Evolutionary conservation across 2,888 invertebrate species (phyloP), one percentile per base, ranked within the genome.

Genomic region (Erpobdella octoculata): DNA sequence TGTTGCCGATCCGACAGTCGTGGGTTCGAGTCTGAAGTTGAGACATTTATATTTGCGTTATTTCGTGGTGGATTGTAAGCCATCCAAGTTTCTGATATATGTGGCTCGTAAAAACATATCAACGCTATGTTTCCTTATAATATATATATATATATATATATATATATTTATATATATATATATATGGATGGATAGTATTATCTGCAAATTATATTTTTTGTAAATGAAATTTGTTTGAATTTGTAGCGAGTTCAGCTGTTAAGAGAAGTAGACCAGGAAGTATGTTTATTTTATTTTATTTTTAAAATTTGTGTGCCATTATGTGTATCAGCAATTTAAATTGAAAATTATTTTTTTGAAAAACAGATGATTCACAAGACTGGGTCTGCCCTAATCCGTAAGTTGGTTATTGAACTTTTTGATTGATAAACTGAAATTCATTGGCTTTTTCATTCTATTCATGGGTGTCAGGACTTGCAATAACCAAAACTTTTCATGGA

Each of bases 401-500:
- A 70, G 62, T 62, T n/a, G 12, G 12, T 4, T 6, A 4, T 1
- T 58, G n/a, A 18, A 21, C 28, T 25, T 8, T 21, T 18, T 31
- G 6, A 36, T 2, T 58, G 18, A 18, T 5, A 21, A 25, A 25
- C 48, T 68, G 9, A 12, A 2, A 68, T 35, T 28, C 21, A 41
- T 41, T 12, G 9, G 31, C n/a, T 62, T 4, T 5, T 21, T 28
- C 15, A 33, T 62, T 35, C 8, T n/a, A 1, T n/a, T 62, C 4
- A 31, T 62, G 28, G 25, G 18, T 62, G n/a, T 33, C 3, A 35
- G 62, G 62, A 62, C 41, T 35, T 70, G 62, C n/a, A 70, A 70
- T 62, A 70, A 70, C 58, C 93, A 92, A 18, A 96, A 95, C 84
- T 96, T 96, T 82, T 90, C 93, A 0, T 96, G 95, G 94, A 87